phyloP scores from a whole-genome alignment of 2,888 invertebrate genomes.

The Branchellion lobata region DNA sequence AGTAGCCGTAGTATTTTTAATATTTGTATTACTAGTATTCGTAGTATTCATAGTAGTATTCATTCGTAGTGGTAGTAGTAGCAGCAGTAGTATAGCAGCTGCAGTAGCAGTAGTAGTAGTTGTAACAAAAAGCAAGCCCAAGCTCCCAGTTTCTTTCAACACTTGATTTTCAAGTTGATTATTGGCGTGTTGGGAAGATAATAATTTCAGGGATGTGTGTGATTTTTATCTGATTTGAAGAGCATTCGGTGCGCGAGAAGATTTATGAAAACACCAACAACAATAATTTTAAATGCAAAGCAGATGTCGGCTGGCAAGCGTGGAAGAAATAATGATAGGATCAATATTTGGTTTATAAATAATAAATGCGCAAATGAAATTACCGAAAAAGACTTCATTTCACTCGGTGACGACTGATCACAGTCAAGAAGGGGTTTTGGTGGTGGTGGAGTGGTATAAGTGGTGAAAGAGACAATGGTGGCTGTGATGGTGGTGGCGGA shows the following conservation, averaged over 20 bases:
- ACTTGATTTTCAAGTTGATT: not conserved
- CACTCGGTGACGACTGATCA: too few relatives aligned
- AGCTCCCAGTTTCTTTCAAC: not conserved
- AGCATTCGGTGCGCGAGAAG: not conserved
- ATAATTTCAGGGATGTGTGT: not conserved
- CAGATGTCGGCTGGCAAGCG: slow-evolving; percentile 4
- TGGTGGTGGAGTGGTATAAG: too few relatives aligned
- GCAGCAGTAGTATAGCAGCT: not conserved
- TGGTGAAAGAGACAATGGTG: too few relatives aligned
- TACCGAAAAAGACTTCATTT: too few relatives aligned
- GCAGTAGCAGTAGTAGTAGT: not conserved
- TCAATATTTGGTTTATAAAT: not conserved
- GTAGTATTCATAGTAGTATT: too few relatives aligned
- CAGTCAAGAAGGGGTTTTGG: too few relatives aligned
- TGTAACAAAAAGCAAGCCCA: not conserved
- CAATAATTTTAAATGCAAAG: not conserved
- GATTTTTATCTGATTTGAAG: slow-evolving; percentile 6
- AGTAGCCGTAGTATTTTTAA: too few relatives aligned
- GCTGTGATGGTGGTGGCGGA: too few relatives aligned
- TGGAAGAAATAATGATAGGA: not conserved
- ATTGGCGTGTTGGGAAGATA: not conserved
- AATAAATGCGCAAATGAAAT: not conserved
- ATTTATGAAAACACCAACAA: not conserved
- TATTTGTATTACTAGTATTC: too few relatives aligned
- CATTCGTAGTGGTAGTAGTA: too few relatives aligned